A percentile compares a stretch with the other conserved stretches of the same genome.
These are phyloP conservation scores for Pachyrhynchus sulphureomaculatus DNA, from an alignment of 1,140 invertebrate genomes.

Conservation along the genomic window DNA sequence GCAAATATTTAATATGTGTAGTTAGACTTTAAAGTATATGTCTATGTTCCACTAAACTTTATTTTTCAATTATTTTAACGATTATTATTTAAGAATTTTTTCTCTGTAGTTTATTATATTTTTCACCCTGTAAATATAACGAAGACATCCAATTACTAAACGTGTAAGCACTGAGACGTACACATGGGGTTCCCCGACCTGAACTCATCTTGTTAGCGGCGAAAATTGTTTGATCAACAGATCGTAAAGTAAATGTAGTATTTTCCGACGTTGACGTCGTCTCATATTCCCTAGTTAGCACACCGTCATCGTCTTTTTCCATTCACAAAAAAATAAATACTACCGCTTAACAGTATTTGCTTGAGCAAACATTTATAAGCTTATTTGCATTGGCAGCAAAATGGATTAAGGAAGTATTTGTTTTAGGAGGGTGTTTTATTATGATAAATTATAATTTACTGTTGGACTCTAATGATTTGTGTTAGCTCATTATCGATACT, in stretches of 20 bases:
- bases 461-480: not conserved
- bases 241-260: slow-evolving; percentile 49
- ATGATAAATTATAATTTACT: too few relatives aligned
- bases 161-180: slow-evolving; percentile 28
- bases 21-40: too few relatives aligned
- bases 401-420: not conserved
- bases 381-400: not conserved
- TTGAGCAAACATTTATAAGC: slow-evolving; percentile 3
- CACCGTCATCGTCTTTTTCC: not conserved
- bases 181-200: slow-evolving; percentile 25
- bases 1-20: too few relatives aligned
- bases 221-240: slow-evolving; percentile 53
- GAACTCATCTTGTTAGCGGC: slow-evolving; percentile 47
- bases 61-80: too few relatives aligned
- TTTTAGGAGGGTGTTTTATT: too few relatives aligned
- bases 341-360: not conserved
- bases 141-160: slow-evolving; percentile 33
- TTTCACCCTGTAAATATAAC: not conserved
- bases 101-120: too few relatives aligned
- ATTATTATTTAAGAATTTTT: too few relatives aligned
- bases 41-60: too few relatives aligned
- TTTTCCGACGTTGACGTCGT: slow-evolving; percentile 3
- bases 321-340: slow-evolving; percentile 11
- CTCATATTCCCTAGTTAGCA: slow-evolving; percentile 28
- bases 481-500: not conserved